A percentile compares a stretch with the other conserved stretches of the same genome.
phyloP scores from a whole-genome alignment of 2,113 vertebrate species.

The Lepisosteus osseus region DNA sequence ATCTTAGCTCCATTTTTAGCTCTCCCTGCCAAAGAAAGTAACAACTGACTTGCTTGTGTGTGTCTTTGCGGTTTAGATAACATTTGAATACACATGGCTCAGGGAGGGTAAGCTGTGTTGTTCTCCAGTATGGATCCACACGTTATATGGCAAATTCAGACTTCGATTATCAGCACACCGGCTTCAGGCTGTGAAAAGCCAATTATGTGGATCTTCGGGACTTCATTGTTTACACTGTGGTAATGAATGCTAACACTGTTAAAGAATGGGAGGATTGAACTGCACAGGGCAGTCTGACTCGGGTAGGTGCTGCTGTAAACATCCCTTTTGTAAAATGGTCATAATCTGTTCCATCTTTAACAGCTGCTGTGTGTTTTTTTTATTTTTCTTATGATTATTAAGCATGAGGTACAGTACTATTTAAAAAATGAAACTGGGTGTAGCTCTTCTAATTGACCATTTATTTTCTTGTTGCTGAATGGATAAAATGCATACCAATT shows the following conservation, averaged over 20 bases:
- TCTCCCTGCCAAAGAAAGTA: conserved; percentile 50
- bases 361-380: background rate
- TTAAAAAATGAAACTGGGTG: too few species aligned
- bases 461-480: too few species aligned
- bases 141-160: conserved; percentile 53
- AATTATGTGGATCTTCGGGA: conserved; percentile 41
- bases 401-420: too few species aligned
- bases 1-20: conserved; percentile 64
- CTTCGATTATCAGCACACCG: conserved; percentile 48
- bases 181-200: conserved; percentile 50
- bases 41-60: conserved; percentile 36
- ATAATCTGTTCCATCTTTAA: background rate
- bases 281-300: conserved; percentile 26
- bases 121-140: conserved; percentile 52
- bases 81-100: conserved; percentile 42
- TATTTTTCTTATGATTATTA: background rate
- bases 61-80: conserved; percentile 9
- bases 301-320: conserved; percentile 12
- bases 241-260: conserved; percentile 34
- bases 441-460: too few species aligned
- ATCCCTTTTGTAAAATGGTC: background rate
- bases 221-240: conserved; percentile 41
- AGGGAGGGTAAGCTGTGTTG: conserved; percentile 50
- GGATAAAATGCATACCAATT: too few species aligned
- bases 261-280: conserved; percentile 31